Base-by-base conservation (phyloP, 37 sponge, comb jelly and placozoan genomes). In the Haliclona indistincta region DNA sequence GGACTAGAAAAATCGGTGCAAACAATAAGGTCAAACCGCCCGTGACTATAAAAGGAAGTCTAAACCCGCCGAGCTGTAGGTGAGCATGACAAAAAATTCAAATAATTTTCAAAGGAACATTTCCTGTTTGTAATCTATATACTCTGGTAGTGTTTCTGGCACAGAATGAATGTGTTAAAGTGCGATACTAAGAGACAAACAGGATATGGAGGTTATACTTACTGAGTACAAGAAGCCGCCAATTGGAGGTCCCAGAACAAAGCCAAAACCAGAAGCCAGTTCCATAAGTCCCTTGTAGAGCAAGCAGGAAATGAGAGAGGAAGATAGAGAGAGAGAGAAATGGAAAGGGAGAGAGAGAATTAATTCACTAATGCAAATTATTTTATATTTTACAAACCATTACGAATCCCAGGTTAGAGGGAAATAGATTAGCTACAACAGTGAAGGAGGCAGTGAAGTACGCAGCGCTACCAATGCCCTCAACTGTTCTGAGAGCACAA, bases 181-280 rank as follows among this genome's bases (percentile, higher is more conserved):
- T 17, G 49, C 8, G 13, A 47, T 47, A 47, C 8, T 13, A 47
- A 13, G 49, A 47, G 49, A 47, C 8, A 47, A 47, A 47, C 8
- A 47, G 49, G 37, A 7, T 20, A 54, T 54, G 4, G 41, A 56
- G 19, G 2, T 23, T 62, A 6, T 25, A 32, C 73, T 47, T 49
- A 85, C 85, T 42, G 30, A 2, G 49, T 85, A 85, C 19, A 85
- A 40, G 13, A 85, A 43, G 36, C 85, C 85, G 28, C 85, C 85
- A 3, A 77, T 38, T 30, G 74, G 74, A 6, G 86, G 86, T 35
- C 86, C 86, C 20, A 78, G 22, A 36, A 47, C 67, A 56, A 56
- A 85, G 0, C 86, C 86, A 23, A 85, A 58, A 20, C 86, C 79
- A 30, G 64, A 47, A 34, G 51, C 58, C 22, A 85, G 43, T 56